Base-by-base conservation (phyloP, 1,140 invertebrate species). In the Aphidius ervi region DNA sequence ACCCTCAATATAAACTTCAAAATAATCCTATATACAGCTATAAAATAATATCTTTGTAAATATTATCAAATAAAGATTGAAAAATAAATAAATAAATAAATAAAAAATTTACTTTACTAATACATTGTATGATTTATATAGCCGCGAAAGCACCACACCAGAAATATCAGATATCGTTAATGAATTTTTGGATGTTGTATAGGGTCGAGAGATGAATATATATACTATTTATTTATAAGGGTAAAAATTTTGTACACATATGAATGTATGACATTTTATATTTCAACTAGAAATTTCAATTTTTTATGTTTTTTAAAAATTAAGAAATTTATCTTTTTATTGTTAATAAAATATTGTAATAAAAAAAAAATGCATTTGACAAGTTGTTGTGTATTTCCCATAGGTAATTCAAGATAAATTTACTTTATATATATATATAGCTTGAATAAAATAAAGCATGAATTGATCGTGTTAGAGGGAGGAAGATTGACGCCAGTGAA, bases 131-230 rank as follows among this genome's bases (percentile, higher is more conserved):
- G 76, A 78, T 78, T 78, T 76, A 78, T 76, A 72, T 68, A 63
- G 62, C 67, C 68, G 76, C 72, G 74, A 78, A 74, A 67, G 4
- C 74, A 78, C 64, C 23, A 74, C 71, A 74, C 73, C 70, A 76
- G 74, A 76, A 78, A 76, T 76, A 78, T 76, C 76, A 71, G 76
- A 78, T 76, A 78, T 69, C 74, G 70, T 70, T 78, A 78, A 78
- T 78, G 76, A 78, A 76, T 76, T 76, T 73, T 71, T 41, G 70
- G 46, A 64, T 63, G 63, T 69, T 50, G 66, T 43, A 41, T 16
- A 16, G 53, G 41, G 58, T 43, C 20, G 40, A 37, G 16, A 39
- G 52, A 31, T 31, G 20, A 60, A 57, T 48, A 46, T 60, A 56
- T 52, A 62, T 42, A 10, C 46, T n/a, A 9, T 37, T 47, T 40